Evolutionary conservation across 2,113 vertebrate genomes (phyloP).

Genomic region (Odobenus rosmarus): DNA sequence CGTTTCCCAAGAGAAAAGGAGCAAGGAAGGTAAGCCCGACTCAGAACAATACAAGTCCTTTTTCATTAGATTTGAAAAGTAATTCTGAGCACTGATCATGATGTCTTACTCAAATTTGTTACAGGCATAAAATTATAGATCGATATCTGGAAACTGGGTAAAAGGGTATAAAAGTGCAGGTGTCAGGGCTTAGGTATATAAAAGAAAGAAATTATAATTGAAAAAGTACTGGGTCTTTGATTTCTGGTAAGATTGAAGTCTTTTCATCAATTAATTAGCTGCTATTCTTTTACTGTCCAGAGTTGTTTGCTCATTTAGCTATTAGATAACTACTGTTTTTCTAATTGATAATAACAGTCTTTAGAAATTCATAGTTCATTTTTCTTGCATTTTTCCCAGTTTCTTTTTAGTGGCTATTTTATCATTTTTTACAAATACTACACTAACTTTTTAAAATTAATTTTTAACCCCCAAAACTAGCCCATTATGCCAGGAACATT

Average conservation of each 20-base stretch:
- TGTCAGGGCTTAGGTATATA: background rate
- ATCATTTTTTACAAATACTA: background rate
- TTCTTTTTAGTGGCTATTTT: background rate
- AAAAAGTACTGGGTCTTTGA: background rate
- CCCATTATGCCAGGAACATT: background rate
- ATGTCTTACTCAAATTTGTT: background rate
- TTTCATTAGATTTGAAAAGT: slow-evolving; percentile 9
- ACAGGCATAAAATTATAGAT: slow-evolving; percentile 41
- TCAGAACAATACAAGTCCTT: background rate
- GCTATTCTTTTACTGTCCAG: background rate
- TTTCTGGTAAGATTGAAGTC: background rate
- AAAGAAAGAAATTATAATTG: background rate
- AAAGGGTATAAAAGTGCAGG: background rate
- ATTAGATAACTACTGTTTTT: background rate
- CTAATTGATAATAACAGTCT: background rate
- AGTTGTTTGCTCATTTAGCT: background rate
- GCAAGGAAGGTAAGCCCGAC: background rate
- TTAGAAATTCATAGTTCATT: background rate
- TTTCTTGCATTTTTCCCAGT: background rate
- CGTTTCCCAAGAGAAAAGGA: background rate
- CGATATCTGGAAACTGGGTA: background rate
- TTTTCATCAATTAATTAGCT: background rate
- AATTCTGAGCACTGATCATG: background rate
- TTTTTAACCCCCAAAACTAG: slow-evolving; percentile 3
- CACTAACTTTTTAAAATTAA: background rate